Evolutionary conservation across 2,113 vertebrate species (phyloP).

Genomic region (Bos javanicus): DNA sequence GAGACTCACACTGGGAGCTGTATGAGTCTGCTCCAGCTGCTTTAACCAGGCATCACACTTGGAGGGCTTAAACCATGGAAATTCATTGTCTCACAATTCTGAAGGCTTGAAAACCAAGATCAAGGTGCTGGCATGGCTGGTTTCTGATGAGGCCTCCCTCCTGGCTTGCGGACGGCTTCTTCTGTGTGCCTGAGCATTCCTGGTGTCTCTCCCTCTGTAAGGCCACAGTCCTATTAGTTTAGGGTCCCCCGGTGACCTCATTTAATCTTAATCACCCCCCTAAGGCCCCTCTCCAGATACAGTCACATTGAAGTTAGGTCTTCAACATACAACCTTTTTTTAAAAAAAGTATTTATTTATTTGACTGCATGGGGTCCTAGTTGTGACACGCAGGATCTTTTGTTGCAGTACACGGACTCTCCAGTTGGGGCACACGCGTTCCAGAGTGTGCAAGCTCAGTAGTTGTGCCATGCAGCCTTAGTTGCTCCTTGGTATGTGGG

Average conservation of each 20-base stretch:
- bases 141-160: not conserved
- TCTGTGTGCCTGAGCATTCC: not conserved
- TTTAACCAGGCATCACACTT: fast-evolving
- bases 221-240: not conserved
- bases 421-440: not conserved
- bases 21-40: not conserved
- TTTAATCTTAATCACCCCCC: not conserved
- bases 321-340: not conserved
- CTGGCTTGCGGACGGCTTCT: not conserved
- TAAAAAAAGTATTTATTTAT: not conserved
- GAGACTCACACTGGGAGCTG: not conserved
- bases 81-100: not conserved
- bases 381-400: not conserved
- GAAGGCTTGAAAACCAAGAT: not conserved
- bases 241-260: not conserved
- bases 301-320: not conserved
- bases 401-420: not conserved
- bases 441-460: not conserved
- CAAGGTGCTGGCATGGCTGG: not conserved
- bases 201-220: not conserved
- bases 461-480: not conserved
- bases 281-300: not conserved
- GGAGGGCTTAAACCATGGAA: not conserved
- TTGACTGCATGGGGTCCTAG: not conserved
- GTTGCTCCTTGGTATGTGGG: not conserved